Evolutionary conservation across 1,140 invertebrate genomes (phyloP).

Genomic region (Leguminivora glycinivorella): DNA sequence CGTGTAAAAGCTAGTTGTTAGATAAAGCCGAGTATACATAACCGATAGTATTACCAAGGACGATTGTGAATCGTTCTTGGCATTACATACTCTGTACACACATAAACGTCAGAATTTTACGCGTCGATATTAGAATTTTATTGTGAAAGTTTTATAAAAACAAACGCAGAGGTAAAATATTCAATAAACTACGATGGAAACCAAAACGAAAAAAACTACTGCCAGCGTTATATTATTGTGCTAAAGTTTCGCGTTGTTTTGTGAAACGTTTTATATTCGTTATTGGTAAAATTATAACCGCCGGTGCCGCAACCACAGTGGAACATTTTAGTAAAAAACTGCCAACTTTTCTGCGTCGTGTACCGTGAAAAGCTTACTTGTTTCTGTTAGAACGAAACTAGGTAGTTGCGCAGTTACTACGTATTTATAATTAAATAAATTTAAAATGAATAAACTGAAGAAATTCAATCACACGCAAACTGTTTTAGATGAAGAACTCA

Average conservation of each 20-base stretch:
- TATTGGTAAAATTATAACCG: conserved; percentile 1
- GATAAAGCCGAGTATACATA: no score
- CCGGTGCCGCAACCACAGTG: not conserved
- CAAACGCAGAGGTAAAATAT: not conserved
- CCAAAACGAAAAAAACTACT: not conserved
- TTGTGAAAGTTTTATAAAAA: not conserved
- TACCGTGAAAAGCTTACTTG: not conserved
- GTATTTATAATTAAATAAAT: no score
- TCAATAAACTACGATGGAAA: not conserved
- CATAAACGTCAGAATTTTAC: not conserved
- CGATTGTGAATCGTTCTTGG: no score
- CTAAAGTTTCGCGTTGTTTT: not conserved
- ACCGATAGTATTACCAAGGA: no score
- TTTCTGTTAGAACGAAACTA: no score
- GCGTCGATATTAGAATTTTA: not conserved
- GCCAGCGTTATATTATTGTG: not conserved
- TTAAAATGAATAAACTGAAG: no score
- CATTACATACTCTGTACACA: no score
- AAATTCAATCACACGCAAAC: no score
- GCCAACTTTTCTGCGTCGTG: not conserved
- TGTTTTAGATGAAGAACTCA: no score
- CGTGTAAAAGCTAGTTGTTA: no score
- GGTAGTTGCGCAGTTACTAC: no score
- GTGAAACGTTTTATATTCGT: not conserved
- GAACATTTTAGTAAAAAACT: not conserved